Evolutionary conservation across 2,888 invertebrate species (phyloP).

Genomic region (Endomychus coccineus): DNA sequence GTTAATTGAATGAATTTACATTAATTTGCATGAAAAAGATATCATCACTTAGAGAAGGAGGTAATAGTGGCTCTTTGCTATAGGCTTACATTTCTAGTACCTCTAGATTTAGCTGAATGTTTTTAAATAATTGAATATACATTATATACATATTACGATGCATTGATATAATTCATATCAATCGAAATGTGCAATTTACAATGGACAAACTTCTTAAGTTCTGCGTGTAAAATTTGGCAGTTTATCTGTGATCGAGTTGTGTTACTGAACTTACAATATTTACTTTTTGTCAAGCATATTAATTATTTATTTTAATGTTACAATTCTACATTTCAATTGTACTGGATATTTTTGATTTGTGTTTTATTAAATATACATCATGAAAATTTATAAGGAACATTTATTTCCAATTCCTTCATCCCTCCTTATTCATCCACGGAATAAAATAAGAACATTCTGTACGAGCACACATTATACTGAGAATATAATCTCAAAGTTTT

Average conservation of each 20-base stretch:
- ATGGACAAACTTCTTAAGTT: constrained; percentile 39
- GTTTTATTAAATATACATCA: constrained; percentile 39
- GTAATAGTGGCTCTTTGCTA: constrained; percentile 17
- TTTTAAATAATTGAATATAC: constrained; percentile 46
- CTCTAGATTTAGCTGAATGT: constrained; percentile 44
- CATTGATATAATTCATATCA: constrained; percentile 46
- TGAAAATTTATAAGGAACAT: too few species aligned
- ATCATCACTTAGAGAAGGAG: too few species aligned
- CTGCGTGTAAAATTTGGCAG: constrained; percentile 44
- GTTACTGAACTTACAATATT: constrained; percentile 32
- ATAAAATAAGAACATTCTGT: too few species aligned
- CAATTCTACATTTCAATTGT: constrained; percentile 38
- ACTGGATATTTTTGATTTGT: constrained; percentile 41
- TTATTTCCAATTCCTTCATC: too few species aligned
- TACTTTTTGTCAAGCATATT: constrained; percentile 29
- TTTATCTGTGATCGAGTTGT: constrained; percentile 45
- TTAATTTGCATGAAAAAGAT: too few species aligned
- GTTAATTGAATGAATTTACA: too few species aligned
- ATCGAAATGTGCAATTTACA: constrained; percentile 45
- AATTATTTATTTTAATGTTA: constrained; percentile 29
- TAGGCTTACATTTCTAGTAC: constrained; percentile 34
- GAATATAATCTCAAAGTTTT: too few species aligned
- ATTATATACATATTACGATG: constrained; percentile 44
- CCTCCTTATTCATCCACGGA: too few species aligned
- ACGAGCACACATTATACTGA: too few species aligned